Evolutionary conservation across 2,797 vertebrate genomes (phyloP).

Genomic region (Spatula clypeata): DNA sequence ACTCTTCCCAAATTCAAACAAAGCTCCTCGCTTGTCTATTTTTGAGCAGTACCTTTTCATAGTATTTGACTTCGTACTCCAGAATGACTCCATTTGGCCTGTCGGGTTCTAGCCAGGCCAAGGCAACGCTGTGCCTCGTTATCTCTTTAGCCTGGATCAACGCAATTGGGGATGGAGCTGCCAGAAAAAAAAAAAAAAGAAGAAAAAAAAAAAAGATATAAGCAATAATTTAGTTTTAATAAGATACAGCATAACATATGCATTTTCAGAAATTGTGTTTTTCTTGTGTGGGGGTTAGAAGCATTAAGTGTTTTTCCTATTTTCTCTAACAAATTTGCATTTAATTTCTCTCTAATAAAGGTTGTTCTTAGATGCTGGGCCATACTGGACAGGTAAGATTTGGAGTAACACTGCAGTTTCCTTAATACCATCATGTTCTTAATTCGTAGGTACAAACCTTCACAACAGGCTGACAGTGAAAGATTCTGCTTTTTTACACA

Average conservation of each 20-base stretch:
- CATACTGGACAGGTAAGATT: neutral
- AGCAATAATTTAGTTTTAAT: neutral
- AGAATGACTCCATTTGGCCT: slow-evolving; percentile 96
- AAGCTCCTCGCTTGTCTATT: neutral
- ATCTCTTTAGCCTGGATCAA: slow-evolving; percentile 96
- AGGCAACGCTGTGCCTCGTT: slow-evolving; percentile 94
- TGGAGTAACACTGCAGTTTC: neutral
- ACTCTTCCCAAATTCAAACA: neutral
- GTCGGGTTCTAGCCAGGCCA: slow-evolving; percentile 95
- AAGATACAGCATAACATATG: neutral
- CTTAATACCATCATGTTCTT: neutral
- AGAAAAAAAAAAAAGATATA: no score
- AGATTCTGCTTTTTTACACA: neutral
- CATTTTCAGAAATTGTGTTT: neutral
- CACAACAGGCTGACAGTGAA: neutral
- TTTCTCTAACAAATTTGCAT: neutral
- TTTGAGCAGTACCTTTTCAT: slow-evolving; percentile 91
- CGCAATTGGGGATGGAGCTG: slow-evolving; percentile 95
- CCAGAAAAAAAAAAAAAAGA: neutral
- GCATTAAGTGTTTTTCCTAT: neutral
- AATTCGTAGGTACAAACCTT: neutral
- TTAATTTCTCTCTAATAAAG: neutral
- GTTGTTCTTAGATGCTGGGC: neutral
- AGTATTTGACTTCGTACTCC: slow-evolving; percentile 99
- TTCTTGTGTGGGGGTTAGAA: neutral